A percentile compares a stretch with the other conserved stretches of the same genome.
Evolutionary conservation across 2,797 vertebrate genomes (phyloP).

Genomic region (Hydrocynus forskahlii): DNA sequence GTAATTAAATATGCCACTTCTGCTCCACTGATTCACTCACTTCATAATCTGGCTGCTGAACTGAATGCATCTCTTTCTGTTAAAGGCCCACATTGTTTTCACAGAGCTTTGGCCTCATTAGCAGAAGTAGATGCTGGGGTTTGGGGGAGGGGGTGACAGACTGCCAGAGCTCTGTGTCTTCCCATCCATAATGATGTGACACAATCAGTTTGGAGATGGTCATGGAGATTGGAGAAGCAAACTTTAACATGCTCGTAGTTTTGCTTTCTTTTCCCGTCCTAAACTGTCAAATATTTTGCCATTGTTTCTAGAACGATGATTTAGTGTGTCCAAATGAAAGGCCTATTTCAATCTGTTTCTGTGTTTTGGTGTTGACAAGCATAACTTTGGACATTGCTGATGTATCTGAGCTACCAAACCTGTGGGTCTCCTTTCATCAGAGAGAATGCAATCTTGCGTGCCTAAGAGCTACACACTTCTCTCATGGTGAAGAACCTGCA

Average conservation of each 20-base stretch:
- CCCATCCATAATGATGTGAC: slow-evolving; percentile 76
- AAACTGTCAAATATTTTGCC: neutral
- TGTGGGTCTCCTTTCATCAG: slow-evolving; percentile 19
- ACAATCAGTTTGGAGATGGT: slow-evolving; percentile 52
- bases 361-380: neutral
- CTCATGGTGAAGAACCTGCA: slow-evolving; percentile 76
- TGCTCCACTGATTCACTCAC: slow-evolving; percentile 89
- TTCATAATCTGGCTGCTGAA: slow-evolving; percentile 85
- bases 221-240: slow-evolving; percentile 19
- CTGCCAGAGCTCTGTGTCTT: slow-evolving; percentile 73
- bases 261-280: neutral
- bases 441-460: neutral
- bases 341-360: neutral
- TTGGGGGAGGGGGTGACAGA: slow-evolving; percentile 71
- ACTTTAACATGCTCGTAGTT: slow-evolving; percentile 2
- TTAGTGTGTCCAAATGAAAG: neutral
- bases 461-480: slow-evolving; percentile 4
- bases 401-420: slow-evolving; percentile 5
- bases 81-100: slow-evolving; percentile 87
- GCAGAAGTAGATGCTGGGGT: slow-evolving; percentile 68
- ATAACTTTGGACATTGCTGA: too few relatives aligned
- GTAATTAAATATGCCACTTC: slow-evolving; percentile 94
- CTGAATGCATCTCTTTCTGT: slow-evolving; percentile 84
- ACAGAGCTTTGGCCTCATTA: slow-evolving; percentile 84
- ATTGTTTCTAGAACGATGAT: neutral